These are phyloP conservation scores for Spodoptera littoralis DNA, from an alignment of 2,888 invertebrate genomes.

Conservation along the genomic window DNA sequence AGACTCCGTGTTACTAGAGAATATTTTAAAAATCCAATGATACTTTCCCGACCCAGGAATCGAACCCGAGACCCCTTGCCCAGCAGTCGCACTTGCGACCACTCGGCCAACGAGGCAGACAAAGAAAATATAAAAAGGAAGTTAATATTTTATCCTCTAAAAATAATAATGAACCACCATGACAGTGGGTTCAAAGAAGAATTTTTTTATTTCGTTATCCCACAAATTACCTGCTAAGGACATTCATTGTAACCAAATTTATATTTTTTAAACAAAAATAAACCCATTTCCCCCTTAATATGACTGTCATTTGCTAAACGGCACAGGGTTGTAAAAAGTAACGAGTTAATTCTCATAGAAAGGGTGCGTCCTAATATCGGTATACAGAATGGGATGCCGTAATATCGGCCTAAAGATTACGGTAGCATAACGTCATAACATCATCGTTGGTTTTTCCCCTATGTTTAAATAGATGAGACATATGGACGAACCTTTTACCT, in stretches of 20 bases:
- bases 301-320: slow-evolving; percentile 14
- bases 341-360: slow-evolving; percentile 27
- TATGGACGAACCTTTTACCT: too few relatives aligned
- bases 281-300: slow-evolving; percentile 13
- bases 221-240: slow-evolving; percentile 13
- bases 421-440: too few relatives aligned
- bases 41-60: too few relatives aligned
- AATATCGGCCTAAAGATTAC: not conserved
- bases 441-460: too few relatives aligned
- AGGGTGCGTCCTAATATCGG: not conserved
- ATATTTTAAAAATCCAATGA: too few relatives aligned
- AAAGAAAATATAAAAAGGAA: too few relatives aligned
- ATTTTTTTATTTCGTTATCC: slow-evolving; percentile 4
- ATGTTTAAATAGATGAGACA: too few relatives aligned
- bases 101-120: too few relatives aligned
- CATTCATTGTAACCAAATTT: not conserved
- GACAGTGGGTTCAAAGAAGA: not conserved
- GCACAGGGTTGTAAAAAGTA: slow-evolving; percentile 21
- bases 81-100: too few relatives aligned
- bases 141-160: too few relatives aligned
- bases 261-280: not conserved
- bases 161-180: not conserved
- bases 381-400: not conserved
- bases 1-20: too few relatives aligned
- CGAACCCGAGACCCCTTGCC: too few relatives aligned